phyloP scores from a whole-genome alignment of 1,140 invertebrate genomes.

The Achatina immaculata region DNA sequence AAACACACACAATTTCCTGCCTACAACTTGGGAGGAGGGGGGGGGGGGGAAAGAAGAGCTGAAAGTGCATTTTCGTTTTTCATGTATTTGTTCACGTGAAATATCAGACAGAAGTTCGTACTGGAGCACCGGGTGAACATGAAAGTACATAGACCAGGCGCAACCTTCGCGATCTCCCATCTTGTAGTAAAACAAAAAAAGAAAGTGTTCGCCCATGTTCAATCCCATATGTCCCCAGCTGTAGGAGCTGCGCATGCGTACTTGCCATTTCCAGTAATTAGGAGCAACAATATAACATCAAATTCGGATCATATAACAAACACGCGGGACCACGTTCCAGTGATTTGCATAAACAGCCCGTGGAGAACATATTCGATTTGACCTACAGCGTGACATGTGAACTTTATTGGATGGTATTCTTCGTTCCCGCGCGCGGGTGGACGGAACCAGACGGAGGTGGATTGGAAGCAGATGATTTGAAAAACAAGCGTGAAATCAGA shows the following conservation, averaged over 20 bases:
- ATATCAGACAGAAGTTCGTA: background rate
- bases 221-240: background rate
- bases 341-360: background rate
- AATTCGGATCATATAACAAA: background rate
- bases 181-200: background rate
- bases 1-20: too few relatives aligned
- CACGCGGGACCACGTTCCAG: background rate
- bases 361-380: background rate
- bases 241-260: background rate
- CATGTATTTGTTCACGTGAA: background rate
- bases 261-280: background rate
- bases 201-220: background rate
- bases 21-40: too few relatives aligned
- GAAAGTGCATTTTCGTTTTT: too few relatives aligned
- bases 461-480: background rate
- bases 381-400: background rate
- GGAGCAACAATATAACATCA: conserved; percentile 1
- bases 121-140: background rate
- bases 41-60: too few relatives aligned
- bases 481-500: too few relatives aligned
- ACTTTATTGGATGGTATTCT: background rate
- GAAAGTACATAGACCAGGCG: background rate
- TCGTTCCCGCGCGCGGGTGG: background rate
- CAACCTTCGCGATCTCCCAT: background rate
- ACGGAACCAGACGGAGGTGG: background rate